Evolutionary conservation across 2,113 vertebrate species (phyloP), one percentile per base, ranked within the genome.

Genomic region (Mobula hypostoma): DNA sequence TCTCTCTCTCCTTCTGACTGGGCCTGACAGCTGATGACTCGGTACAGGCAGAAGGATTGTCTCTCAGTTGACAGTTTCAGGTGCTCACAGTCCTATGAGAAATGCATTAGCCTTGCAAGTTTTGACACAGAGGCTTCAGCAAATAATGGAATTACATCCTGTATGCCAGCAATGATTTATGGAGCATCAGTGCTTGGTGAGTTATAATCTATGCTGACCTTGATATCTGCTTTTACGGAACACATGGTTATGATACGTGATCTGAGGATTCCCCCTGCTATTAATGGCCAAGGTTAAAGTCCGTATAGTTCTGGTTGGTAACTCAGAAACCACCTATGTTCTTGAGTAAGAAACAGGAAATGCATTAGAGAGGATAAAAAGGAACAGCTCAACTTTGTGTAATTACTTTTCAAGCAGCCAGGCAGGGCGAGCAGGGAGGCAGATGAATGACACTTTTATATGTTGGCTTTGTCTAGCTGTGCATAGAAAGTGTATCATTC

Each of bases 61-160:
- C 85, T 90, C 63, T 90, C 66, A 7, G 61, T 90, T 7, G 15
- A 90, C 85, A 90, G 85, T 32, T 17, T 90, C 61, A 90, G 85
- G n/a, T 8, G 29, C 61, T 90, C 61, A 90, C 85, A 66, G 85
- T 90, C 85, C 66, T 90, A 90, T 68, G 85, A 90, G 61, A 90
- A 90, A 90, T 90, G n/a, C 15, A 21, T 90, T 90, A 66, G n/a
- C 85, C 85, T 90, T 90, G 29, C 32, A 90, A 8, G 61, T 32
- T 88, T 14, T 90, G 85, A 68, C 85, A 90, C 61, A 19, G n/a
- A 27, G 61, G n/a, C 85, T 90, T 66, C 85, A 66, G 61, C 61
- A 90, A 66, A 66, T 90, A 90, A 68, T 90, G 61, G 85, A 90
- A 90, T 90, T 90, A 8, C 85, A 90, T 36, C 63, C 40, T 90